phyloP scores from a whole-genome alignment of 2,113 vertebrate species.

The Dasyornis broadbenti region DNA sequence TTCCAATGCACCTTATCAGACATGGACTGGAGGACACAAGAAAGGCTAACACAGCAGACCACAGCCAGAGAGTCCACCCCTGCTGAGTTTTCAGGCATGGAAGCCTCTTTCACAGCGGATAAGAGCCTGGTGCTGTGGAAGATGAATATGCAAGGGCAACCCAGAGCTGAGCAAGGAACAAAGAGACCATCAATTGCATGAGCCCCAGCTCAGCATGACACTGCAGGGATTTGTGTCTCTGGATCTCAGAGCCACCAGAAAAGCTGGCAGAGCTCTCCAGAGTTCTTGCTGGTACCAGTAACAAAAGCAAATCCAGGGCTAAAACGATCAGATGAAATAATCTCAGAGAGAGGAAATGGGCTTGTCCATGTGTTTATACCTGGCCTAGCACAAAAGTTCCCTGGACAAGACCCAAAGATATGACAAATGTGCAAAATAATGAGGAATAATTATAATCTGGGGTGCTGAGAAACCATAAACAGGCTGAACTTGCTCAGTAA shows the following conservation, averaged over 20 bases:
- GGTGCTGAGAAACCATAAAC: constrained; percentile 19
- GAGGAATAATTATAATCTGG: constrained; percentile 24
- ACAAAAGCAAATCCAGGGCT: not conserved
- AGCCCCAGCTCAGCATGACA: not conserved
- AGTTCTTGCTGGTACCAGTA: not conserved
- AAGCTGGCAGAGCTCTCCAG: not conserved
- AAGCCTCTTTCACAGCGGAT: not conserved
- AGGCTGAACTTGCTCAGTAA: constrained; percentile 26
- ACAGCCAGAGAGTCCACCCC: not conserved
- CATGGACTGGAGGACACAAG: not conserved
- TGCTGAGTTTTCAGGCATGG: not conserved
- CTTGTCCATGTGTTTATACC: not conserved
- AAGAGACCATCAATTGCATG: not conserved
- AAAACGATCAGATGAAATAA: not conserved
- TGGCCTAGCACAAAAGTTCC: not conserved
- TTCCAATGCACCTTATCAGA: not conserved
- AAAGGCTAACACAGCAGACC: not conserved
- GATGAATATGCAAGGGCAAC: not conserved
- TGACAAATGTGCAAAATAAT: constrained; percentile 27
- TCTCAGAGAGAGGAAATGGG: not conserved
- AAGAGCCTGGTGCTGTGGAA: not conserved
- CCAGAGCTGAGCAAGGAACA: not conserved
- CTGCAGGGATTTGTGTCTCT: not conserved
- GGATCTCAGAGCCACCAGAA: constrained; percentile 13
- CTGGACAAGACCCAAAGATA: constrained; percentile 29